phyloP scores from a whole-genome alignment of 2,797 vertebrate species.

The Rhinichthys osculus region DNA sequence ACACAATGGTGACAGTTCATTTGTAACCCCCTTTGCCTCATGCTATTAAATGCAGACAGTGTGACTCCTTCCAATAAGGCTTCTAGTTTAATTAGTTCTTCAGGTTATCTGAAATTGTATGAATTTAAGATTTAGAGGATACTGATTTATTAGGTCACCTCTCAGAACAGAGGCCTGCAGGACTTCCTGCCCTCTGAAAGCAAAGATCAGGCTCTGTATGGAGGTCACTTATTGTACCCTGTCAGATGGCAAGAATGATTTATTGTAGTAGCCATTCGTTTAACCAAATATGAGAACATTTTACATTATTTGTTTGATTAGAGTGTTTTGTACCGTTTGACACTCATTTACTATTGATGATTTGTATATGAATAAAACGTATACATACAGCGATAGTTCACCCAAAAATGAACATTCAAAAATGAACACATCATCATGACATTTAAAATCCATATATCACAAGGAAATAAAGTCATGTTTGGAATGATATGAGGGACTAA shows the following conservation, averaged over 20 bases:
- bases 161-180: conserved; percentile 8
- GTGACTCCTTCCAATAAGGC: conserved; percentile 33
- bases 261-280: conserved; percentile 14
- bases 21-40: conserved; percentile 62
- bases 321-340: not conserved
- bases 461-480: not conserved
- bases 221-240: conserved; percentile 4
- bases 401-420: not conserved
- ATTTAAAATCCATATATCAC: not conserved
- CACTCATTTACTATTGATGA: not conserved
- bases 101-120: conserved; percentile 54
- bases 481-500: not conserved
- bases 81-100: conserved; percentile 53
- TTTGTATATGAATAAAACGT: not conserved
- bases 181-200: conserved; percentile 18
- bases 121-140: conserved; percentile 48
- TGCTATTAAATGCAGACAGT: conserved; percentile 47
- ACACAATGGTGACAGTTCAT: conserved; percentile 68
- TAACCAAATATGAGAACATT: not conserved
- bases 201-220: conserved; percentile 21
- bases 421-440: not conserved
- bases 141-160: conserved; percentile 52
- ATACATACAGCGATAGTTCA: not conserved
- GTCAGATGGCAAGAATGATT: not conserved
- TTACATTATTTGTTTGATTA: not conserved